Base-by-base conservation (phyloP, 2,797 vertebrate genomes). In the Eulemur rubriventer region DNA sequence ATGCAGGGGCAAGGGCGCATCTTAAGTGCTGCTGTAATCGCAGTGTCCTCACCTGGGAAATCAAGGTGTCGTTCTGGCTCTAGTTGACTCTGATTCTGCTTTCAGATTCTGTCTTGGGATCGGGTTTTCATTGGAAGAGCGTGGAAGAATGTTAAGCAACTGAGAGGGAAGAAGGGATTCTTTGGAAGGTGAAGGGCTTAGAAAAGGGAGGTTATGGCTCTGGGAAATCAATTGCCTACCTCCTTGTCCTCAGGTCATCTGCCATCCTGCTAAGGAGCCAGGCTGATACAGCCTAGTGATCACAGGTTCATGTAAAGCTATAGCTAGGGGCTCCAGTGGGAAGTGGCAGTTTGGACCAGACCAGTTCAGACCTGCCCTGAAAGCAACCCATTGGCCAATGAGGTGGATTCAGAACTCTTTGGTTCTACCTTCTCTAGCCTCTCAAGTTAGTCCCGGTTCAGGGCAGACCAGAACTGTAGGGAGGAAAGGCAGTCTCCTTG, bases 81-180 rank as follows among this genome's bases (percentile, higher is more conserved):
- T 67, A 8, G 1, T 0, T 12, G 13, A 16, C 24, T 88, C 24
- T 35, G 65, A 72, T 72, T 63, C 30, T 59, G 63, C 30, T 72
- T 75, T 61, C 22, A 17, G 46, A 48, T 81, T 18, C 13, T 24
- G 87, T 55, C 73, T 46, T 61, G 75, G 76, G 82, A 35, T 81
- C 48, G 4, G 52, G 59, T 86, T 76, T 82, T 70, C 13, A 35
- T 43, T 46, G 41, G 59, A 92, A 89, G 48, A 50, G n/a, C n/a
- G 43, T 69, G 67, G 63, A 87, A 91, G 33, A 55, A 52, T 72
- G 38, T 65, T 82, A 50, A 3, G 14, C n/a, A 16, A 41, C 4
- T 82, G 52, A 72, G 52, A 52, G 33, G 61, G 72, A 79, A 78
- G 52, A 70, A 94, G 46, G 70, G 57, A 75, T 55, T 78, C 78